phyloP scores from a whole-genome alignment of 2,888 invertebrate genomes.

The Phortica okadai region DNA sequence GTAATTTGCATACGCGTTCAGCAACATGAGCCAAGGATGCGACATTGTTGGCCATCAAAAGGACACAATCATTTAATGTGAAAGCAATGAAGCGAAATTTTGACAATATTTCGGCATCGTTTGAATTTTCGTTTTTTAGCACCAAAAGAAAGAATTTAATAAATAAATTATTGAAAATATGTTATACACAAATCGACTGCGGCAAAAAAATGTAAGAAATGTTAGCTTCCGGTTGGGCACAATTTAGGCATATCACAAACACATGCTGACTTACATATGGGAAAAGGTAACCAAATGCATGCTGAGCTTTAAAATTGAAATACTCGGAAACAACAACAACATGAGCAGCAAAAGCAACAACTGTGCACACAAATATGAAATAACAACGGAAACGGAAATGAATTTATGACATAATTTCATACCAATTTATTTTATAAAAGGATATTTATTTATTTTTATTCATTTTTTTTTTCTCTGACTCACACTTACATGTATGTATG shows the following conservation, averaged over 20 bases:
- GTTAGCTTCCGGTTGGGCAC: background rate
- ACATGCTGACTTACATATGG: background rate
- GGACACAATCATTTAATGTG: too few relatives aligned
- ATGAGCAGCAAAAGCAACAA: slow-evolving; percentile 26
- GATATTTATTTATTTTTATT: background rate
- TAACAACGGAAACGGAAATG: slow-evolving; percentile 62
- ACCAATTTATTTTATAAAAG: slow-evolving; percentile 32
- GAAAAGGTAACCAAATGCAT: background rate
- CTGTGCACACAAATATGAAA: slow-evolving; percentile 7
- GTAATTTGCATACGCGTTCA: background rate
- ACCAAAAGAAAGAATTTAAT: background rate
- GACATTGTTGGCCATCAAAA: background rate
- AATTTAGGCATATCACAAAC: background rate
- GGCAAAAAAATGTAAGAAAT: background rate
- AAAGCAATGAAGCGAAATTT: background rate
- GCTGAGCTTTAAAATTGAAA: background rate
- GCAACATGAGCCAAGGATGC: background rate
- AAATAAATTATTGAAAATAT: slow-evolving; percentile 1
- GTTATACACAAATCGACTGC: background rate
- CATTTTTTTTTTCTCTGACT: background rate
- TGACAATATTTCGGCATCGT: background rate
- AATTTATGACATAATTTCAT: slow-evolving; percentile 68
- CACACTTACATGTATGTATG: background rate
- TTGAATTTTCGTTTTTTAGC: background rate
- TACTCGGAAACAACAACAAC: slow-evolving; percentile 12